phyloP scores from a whole-genome alignment of 2,113 vertebrate genomes.

The Syrmaticus mikado region DNA sequence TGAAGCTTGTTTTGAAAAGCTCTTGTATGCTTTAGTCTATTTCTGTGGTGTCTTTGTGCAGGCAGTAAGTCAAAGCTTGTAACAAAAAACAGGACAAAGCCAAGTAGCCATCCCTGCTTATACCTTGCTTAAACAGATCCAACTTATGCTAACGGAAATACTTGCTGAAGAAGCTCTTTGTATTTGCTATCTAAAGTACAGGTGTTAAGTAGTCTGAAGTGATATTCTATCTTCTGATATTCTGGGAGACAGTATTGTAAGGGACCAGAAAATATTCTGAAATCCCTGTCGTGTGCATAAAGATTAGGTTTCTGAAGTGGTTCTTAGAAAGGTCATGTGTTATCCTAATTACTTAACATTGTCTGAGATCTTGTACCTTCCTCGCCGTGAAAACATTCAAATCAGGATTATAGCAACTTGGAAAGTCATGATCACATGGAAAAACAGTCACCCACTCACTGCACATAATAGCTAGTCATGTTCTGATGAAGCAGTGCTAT shows the following conservation, averaged over 20 bases:
- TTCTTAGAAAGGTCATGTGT: conserved; percentile 1
- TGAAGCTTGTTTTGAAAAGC: neutral
- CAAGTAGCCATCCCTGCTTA: neutral
- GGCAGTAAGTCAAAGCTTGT: neutral
- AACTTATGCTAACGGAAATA: neutral
- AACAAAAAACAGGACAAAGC: neutral
- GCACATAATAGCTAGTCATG: conserved; percentile 59
- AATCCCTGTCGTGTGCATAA: conserved; percentile 6
- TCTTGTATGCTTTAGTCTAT: neutral
- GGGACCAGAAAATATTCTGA: conserved; percentile 1
- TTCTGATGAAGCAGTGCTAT: conserved; percentile 6
- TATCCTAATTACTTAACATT: conserved; percentile 21
- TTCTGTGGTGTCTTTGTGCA: neutral
- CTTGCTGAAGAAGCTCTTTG: neutral
- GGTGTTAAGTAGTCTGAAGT: neutral
- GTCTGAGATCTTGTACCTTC: conserved; percentile 19
- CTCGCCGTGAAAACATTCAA: neutral
- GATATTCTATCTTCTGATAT: neutral
- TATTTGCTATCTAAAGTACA: neutral
- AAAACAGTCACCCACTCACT: conserved; percentile 63
- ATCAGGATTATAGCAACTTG: conserved; percentile 52
- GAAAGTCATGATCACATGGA: conserved; percentile 66
- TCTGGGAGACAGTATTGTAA: neutral
- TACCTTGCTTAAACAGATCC: neutral
- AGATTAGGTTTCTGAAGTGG: conserved; percentile 46